These are phyloP conservation scores for Phyllopteryx taeniolatus DNA, from an alignment of 2,113 vertebrate genomes.

Conservation along the genomic window DNA sequence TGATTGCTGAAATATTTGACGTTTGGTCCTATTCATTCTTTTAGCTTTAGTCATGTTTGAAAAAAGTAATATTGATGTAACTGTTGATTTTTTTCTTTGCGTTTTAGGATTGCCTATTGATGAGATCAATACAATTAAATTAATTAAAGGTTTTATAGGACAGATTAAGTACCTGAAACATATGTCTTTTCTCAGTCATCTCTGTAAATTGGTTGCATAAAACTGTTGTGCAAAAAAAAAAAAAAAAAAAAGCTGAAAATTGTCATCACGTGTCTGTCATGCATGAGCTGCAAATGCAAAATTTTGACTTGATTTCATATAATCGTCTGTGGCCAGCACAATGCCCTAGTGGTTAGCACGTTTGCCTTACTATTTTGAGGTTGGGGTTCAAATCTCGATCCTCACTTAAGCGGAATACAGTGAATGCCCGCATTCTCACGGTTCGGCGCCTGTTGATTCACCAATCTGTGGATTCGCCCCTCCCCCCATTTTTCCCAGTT, in stretches of 20 bases:
- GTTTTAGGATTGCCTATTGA: not conserved
- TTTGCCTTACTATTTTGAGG: not conserved
- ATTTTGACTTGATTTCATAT: too few species aligned
- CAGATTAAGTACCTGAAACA: not conserved
- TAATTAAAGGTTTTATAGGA: not conserved
- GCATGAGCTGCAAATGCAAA: not conserved
- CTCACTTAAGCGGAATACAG: too few species aligned
- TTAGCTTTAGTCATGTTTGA: not conserved
- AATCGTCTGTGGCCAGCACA: too few species aligned
- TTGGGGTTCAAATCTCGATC: not conserved
- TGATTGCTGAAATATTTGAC: not conserved
- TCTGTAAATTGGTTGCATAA: too few species aligned
- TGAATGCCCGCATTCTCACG: too few species aligned
- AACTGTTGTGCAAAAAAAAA: too few species aligned
- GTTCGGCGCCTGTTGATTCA: too few species aligned
- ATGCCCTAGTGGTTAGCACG: not conserved
- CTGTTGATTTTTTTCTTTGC: not conserved
- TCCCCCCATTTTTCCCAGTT: too few species aligned
- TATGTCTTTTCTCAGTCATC: not conserved
- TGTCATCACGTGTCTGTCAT: not conserved
- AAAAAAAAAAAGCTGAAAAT: not conserved
- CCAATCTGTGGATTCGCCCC: too few species aligned
- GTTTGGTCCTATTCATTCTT: not conserved
- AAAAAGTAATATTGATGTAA: not conserved
- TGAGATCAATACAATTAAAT: too few species aligned